phyloP scores from a whole-genome alignment of 2,888 invertebrate genomes.

The Bombylius major region DNA sequence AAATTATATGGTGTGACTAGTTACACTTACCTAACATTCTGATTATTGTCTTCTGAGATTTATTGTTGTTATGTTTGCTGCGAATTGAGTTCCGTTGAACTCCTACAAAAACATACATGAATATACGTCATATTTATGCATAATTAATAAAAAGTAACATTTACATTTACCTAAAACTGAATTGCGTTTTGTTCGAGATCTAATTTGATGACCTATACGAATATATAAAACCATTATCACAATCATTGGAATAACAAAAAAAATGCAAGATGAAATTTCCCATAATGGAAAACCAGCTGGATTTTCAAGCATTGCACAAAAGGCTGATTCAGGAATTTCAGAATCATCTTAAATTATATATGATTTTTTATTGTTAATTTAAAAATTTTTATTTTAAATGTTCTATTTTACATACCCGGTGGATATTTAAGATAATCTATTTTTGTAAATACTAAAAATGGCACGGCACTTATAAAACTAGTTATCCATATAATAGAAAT shows the following conservation, averaged over 20 bases:
- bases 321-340: conserved; percentile 58
- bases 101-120: conserved; percentile 20
- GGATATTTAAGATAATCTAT: conserved; percentile 66
- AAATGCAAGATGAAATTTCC: conserved; percentile 67
- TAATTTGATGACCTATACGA: conserved; percentile 61
- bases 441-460: conserved; percentile 61
- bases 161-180: conserved; percentile 33
- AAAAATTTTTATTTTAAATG: not conserved
- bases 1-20: no score
- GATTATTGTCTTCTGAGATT: conserved; percentile 57
- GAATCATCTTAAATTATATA: conserved; percentile 31
- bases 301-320: conserved; percentile 59
- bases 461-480: conserved; percentile 60
- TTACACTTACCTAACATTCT: conserved; percentile 76
- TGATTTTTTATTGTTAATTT: not conserved
- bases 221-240: conserved; percentile 67
- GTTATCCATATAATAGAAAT: conserved; percentile 66
- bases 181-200: conserved; percentile 38
- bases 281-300: conserved; percentile 55
- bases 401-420: conserved; percentile 39
- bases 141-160: not conserved
- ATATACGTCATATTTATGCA: no score
- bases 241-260: conserved; percentile 64
- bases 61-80: conserved; percentile 40
- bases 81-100: conserved; percentile 51